These are phyloP conservation scores for Bradypodion ventrale DNA, from an alignment of 2,797 vertebrate species.

Conservation along the genomic window DNA sequence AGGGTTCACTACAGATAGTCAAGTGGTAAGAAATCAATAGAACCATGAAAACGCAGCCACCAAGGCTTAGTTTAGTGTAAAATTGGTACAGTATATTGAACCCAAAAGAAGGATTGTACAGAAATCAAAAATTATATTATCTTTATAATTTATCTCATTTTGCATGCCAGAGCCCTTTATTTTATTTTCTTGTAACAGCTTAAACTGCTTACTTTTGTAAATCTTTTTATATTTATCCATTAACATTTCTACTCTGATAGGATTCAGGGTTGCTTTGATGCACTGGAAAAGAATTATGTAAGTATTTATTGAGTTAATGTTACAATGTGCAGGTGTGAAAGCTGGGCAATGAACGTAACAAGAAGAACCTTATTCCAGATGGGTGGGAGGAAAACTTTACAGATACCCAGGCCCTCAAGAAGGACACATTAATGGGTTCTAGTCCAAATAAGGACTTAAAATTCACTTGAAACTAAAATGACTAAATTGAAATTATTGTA, in stretches of 20 bases:
- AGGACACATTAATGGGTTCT: too few relatives aligned
- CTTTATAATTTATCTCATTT: conserved; percentile 25
- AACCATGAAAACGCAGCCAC: too few relatives aligned
- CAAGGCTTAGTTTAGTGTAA: too few relatives aligned
- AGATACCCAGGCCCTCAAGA: too few relatives aligned
- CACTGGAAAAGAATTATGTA: conserved; percentile 91
- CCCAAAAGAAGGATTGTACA: not conserved
- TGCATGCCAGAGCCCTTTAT: not conserved
- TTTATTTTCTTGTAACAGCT: not conserved
- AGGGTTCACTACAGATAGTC: conserved; percentile 87
- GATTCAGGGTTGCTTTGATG: conserved; percentile 94
- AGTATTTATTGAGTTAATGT: conserved; percentile 68
- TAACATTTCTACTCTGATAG: conserved; percentile 72
- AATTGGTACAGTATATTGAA: not conserved
- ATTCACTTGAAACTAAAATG: too few relatives aligned
- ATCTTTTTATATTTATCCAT: not conserved
- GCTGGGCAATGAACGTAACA: too few relatives aligned
- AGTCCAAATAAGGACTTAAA: too few relatives aligned
- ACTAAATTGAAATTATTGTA: too few relatives aligned
- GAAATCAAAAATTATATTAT: not conserved
- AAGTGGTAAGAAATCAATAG: conserved; percentile 81
- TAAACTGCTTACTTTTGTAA: not conserved
- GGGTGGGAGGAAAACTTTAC: too few relatives aligned
- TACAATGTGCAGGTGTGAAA: too few relatives aligned
- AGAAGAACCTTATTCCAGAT: too few relatives aligned